Base-by-base conservation (phyloP, 2,797 vertebrate species). In the Pipistrellus nathusii region DNA sequence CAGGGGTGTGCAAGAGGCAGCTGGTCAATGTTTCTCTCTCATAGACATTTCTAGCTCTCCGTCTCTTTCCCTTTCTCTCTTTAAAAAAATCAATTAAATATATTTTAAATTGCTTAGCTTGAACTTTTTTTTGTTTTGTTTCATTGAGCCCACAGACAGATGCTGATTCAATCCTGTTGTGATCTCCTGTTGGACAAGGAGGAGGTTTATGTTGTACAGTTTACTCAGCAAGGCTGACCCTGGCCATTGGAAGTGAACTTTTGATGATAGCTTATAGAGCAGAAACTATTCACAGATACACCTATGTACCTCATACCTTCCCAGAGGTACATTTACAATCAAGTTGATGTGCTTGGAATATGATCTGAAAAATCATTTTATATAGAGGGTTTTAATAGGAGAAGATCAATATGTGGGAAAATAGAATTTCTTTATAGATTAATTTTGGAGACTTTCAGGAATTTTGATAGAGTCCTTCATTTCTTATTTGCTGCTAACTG, bases 391-490 rank as follows among this genome's bases (percentile, higher is more conserved):
- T 35, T 21, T 46, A 71, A 64, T 30, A 18, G 21, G 2, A 64
- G 11, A 35, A 75, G 27, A 81, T 17, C 44, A 66, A 32, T 41
- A 35, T 44, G 32, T 18, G 51, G 51, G 62, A 25, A 71, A 25
- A 64, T 8, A 9, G 17, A 46, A 51, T 53, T 41, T 51, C 2
- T 85, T 81, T 21, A 68, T 4, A 38, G 8, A 68, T 20, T 81
- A 27, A 46, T 71, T 72, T 77, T 41, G 5, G 3, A 64, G 27
- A 55, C 3, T 71, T 80, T 82, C 8, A 30, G 23, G 23, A 78
- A 23, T 68, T 84, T 18, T 1, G 21, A 4, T 32, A 23, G 4
- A 80, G 1, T 2, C 13, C 1, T 0, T 53, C 6, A 15, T 55
- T 46, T 87, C 20, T 46, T 71, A 5, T 48, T 6, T 51, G 12